Percentiles rank a stretch among this genome's conserved stretches.
These are phyloP conservation scores for Ariolimax columbianus DNA, from an alignment of 2,888 invertebrate genomes.

Conservation along the genomic window DNA sequence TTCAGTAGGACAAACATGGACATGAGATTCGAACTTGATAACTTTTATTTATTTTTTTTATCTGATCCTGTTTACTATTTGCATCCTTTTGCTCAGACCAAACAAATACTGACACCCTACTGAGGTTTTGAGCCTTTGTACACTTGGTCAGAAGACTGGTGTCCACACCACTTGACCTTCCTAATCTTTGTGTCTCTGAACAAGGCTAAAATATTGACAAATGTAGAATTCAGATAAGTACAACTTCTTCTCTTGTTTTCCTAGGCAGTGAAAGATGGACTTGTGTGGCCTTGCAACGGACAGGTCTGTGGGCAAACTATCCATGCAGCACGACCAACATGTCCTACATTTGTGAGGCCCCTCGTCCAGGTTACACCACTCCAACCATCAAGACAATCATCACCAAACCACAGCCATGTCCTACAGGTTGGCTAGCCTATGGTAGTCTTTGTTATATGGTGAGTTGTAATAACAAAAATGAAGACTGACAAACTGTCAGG, in stretches of 20 bases:
- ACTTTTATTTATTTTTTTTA: no score
- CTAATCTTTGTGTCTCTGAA: no score
- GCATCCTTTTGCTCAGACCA: no score
- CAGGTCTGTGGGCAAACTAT: slow-evolving; percentile 64
- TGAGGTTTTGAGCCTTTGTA: no score
- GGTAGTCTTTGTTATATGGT: slow-evolving; percentile 64
- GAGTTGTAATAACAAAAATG: background rate
- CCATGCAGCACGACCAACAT: slow-evolving; percentile 55
- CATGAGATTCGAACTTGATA: no score
- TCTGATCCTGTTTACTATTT: no score
- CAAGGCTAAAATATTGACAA: no score
- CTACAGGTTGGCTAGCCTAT: slow-evolving; percentile 57
- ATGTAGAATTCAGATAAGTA: background rate
- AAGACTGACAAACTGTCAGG: no score
- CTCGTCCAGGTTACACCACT: slow-evolving; percentile 59
- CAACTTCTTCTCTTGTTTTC: background rate
- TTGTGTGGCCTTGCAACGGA: slow-evolving; percentile 62
- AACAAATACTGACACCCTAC: no score
- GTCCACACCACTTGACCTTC: no score
- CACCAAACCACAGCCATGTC: slow-evolving; percentile 56
- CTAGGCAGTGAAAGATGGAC: slow-evolving; percentile 63
- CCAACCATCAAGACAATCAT: slow-evolving; percentile 56
- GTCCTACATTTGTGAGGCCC: slow-evolving; percentile 63
- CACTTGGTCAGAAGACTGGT: no score
- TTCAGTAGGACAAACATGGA: no score